phyloP scores from a whole-genome alignment of 1,140 invertebrate species.

The Thereuonema tuberculata region DNA sequence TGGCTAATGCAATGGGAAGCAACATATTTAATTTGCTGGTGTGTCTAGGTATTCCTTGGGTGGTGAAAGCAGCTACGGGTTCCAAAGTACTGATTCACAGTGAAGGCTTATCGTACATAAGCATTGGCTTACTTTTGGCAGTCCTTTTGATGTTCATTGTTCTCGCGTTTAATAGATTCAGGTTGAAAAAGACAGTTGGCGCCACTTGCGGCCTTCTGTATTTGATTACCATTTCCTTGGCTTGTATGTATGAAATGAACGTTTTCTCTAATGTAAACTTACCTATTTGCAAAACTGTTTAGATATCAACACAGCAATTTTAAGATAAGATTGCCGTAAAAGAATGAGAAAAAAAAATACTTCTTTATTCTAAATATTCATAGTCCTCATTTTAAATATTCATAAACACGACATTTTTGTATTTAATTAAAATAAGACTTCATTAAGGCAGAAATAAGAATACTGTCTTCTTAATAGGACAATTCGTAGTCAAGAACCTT shows the following conservation, averaged over 20 bases:
- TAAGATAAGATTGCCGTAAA: too few species aligned
- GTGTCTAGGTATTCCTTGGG: conserved; percentile 38
- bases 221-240: conserved; percentile 56
- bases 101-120: conserved; percentile 27
- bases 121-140: conserved; percentile 25
- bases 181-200: conserved; percentile 43
- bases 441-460: too few species aligned
- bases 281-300: conserved; percentile 64
- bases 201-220: conserved; percentile 61
- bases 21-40: conserved; percentile 39
- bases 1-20: conserved; percentile 37
- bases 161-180: conserved; percentile 26
- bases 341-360: too few species aligned
- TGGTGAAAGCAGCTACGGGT: conserved; percentile 31
- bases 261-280: conserved; percentile 71
- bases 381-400: too few species aligned
- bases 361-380: too few species aligned
- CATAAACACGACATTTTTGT: too few species aligned
- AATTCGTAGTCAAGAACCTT: too few species aligned
- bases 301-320: too few species aligned
- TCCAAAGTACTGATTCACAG: conserved; percentile 40
- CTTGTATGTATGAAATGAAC: conserved; percentile 69
- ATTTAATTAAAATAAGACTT: too few species aligned
- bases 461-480: too few species aligned
- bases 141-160: conserved; percentile 22